phyloP scores from a whole-genome alignment of 2,797 vertebrate genomes.

The Distichodus sexfasciatus region DNA sequence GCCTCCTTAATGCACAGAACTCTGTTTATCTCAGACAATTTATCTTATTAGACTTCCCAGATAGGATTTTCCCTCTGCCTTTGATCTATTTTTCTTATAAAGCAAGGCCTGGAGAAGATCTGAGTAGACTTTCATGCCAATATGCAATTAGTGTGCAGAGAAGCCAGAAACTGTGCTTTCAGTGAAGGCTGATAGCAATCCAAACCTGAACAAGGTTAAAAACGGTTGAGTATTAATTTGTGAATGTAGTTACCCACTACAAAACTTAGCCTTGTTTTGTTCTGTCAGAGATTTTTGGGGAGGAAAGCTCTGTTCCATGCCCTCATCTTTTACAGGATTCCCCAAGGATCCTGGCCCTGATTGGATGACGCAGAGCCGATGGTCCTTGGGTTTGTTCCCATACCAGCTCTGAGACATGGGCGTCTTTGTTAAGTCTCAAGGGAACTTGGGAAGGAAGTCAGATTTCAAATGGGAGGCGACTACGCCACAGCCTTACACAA shows the following conservation, averaged over 20 bases:
- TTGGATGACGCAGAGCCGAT: not conserved
- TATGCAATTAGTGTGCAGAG: not conserved
- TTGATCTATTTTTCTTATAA: not conserved
- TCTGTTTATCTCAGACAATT: not conserved
- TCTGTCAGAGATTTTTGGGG: not conserved
- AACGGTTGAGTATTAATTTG: too few relatives aligned
- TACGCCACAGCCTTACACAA: constrained; percentile 12
- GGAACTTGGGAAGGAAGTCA: constrained; percentile 17
- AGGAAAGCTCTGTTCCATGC: too few relatives aligned
- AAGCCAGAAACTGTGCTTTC: not conserved
- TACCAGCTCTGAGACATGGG: constrained; percentile 18
- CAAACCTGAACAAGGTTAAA: too few relatives aligned
- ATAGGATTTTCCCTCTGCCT: not conserved
- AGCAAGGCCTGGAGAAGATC: not conserved
- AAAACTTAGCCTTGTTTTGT: not conserved
- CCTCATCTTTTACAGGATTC: not conserved
- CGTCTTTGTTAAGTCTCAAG: not conserved
- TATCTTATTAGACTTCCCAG: constrained; percentile 4
- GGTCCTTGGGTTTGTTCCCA: constrained; percentile 42
- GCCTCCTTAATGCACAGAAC: not conserved
- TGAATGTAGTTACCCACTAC: not conserved
- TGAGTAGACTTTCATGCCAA: not conserved
- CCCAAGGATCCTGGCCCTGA: constrained; percentile 15
- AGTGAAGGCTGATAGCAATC: not conserved
- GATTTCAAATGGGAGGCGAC: constrained; percentile 41